Base-by-base conservation (phyloP, 2,797 vertebrate species). In the Lithobates sylvaticus region DNA sequence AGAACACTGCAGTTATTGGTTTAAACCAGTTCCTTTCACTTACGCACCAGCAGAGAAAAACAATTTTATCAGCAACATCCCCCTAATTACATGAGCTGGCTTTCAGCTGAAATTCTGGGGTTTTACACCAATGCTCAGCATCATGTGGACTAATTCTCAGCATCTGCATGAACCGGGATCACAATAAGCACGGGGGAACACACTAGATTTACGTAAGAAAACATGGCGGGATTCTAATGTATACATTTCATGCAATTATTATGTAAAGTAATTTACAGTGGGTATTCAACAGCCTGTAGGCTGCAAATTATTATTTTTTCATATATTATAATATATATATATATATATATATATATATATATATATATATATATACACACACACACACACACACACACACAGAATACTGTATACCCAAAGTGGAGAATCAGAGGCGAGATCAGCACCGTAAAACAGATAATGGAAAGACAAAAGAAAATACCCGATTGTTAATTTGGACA, bases 41-140 rank as follows among this genome's bases (percentile, higher is more conserved):
- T 89, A 74, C 79, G 83, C 80, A 44, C 69, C 0, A 1, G 79
- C 78, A 78, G 85, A 88, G 85, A 88, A 2, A 84, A 77, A 85
- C 83, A 85, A 82, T 88, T 81, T 87, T 76, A 88, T 85, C 73
- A 90, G 78, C 82, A 84, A 87, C 86, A 84, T 67, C 76, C 85
- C 80, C 88, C 86, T 89, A 84, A 90, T 92, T 90, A 90, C 16
- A 86, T n/a, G 89, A 86, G 86, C 86, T 88, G 89, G 78, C 88
- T 61, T 75, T 32, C 76, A 81, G n/a, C 32, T 72, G 61, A 77
- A 84, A 87, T 67, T 67, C 75, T 58, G 70, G 76, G 81, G 71
- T 65, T 84, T 83, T 84, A 84, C 70, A 79, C 81, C 16, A 79
- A 58, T 44, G 77, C 79, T 68, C 58, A 69, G 61, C 64, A 84